A percentile compares a stretch with the other conserved stretches of the same genome.
phyloP scores from a whole-genome alignment of 2,797 vertebrate species.

The Dermochelys coriacea region DNA sequence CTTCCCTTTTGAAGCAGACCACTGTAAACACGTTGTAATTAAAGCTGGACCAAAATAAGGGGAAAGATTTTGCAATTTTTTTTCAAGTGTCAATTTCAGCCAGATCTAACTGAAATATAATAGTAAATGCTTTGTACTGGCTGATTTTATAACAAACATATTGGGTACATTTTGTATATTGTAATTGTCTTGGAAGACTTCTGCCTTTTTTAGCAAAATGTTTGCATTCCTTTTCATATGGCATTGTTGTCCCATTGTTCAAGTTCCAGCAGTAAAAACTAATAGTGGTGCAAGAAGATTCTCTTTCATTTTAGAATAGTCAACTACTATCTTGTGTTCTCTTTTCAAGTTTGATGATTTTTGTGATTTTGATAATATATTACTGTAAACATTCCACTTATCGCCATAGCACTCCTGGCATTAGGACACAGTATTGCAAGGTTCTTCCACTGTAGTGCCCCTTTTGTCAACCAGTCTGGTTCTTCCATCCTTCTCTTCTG shows the following conservation, averaged over 20 bases:
- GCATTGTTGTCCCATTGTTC: background rate
- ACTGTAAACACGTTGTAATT: background rate
- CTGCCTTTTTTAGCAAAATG: background rate
- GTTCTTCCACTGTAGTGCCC: no score
- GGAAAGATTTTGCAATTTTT: background rate
- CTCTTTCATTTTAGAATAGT: background rate
- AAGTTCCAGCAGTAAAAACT: background rate
- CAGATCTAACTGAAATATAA: background rate
- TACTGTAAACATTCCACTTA: no score
- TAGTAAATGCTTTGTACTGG: background rate
- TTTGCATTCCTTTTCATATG: background rate
- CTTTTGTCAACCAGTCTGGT: no score
- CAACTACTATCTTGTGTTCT: background rate
- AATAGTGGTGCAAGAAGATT: background rate
- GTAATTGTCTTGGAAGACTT: background rate
- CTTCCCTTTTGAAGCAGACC: background rate
- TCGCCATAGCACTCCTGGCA: no score
- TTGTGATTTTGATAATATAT: background rate
- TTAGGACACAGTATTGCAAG: no score
- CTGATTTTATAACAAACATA: background rate
- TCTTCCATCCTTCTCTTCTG: no score
- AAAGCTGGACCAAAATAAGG: background rate
- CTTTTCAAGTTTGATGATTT: background rate
- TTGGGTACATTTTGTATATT: background rate
- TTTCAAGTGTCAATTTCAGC: background rate